A percentile compares a stretch with the other conserved stretches of the same genome.
phyloP scores from a whole-genome alignment of 2,797 vertebrate species.

The Spea hammondii region DNA sequence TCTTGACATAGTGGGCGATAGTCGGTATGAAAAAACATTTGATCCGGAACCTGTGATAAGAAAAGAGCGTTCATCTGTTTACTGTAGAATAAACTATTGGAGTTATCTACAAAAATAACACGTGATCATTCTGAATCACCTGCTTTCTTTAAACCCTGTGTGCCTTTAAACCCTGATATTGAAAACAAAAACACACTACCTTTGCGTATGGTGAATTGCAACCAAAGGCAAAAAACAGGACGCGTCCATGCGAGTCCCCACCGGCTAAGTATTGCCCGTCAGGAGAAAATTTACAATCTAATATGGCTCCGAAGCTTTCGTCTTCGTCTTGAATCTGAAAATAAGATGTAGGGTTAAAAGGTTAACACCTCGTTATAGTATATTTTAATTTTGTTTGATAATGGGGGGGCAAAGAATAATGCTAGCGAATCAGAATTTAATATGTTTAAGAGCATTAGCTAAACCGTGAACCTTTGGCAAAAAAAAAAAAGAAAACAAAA shows the following conservation, averaged over 20 bases:
- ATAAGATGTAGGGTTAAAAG: no score
- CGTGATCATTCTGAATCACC: no score
- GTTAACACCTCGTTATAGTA: no score
- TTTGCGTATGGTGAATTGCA: slow-evolving; percentile 90
- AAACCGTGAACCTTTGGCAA: no score
- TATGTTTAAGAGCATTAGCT: no score
- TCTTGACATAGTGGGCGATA: slow-evolving; percentile 93
- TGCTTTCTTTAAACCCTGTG: no score
- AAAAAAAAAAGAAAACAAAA: no score
- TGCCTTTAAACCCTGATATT: not conserved
- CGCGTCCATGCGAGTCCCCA: slow-evolving; percentile 95
- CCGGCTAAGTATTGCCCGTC: slow-evolving; percentile 94
- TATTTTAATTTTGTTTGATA: no score
- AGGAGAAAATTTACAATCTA: slow-evolving; percentile 95
- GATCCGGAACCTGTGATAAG: slow-evolving; percentile 88
- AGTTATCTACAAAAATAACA: no score
- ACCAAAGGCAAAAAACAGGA: slow-evolving; percentile 93
- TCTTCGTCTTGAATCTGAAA: slow-evolving; percentile 67
- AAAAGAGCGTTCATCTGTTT: not conserved
- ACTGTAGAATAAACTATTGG: no score
- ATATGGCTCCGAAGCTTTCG: slow-evolving; percentile 94
- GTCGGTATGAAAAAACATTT: slow-evolving; percentile 98
- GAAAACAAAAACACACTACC: slow-evolving; percentile 62
- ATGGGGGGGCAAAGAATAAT: no score
- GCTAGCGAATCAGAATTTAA: no score